These are phyloP conservation scores for Cephalotes varians DNA, from an alignment of 2,888 invertebrate genomes.

Conservation along the genomic window DNA sequence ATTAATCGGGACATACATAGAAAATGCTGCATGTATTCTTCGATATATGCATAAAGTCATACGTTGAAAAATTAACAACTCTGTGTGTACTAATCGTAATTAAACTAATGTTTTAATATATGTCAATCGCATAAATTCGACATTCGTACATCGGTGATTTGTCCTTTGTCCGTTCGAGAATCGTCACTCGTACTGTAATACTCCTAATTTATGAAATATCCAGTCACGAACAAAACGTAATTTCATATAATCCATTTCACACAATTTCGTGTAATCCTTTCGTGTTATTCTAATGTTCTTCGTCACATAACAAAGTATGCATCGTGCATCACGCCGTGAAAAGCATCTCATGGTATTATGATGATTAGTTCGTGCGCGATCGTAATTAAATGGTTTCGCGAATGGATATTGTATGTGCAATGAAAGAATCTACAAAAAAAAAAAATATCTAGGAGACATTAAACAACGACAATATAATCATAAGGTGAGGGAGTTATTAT, in stretches of 20 bases:
- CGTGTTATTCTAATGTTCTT: neutral
- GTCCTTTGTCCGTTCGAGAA: neutral
- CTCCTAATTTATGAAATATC: conserved; percentile 7
- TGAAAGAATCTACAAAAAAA: neutral
- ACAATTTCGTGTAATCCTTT: neutral
- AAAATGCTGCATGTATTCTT: neutral
- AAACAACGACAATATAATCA: neutral
- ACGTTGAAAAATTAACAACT: neutral
- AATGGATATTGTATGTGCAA: neutral
- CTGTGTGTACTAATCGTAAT: neutral
- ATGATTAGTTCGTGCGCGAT: neutral
- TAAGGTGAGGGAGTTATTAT: neutral
- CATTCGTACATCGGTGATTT: neutral
- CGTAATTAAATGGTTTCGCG: neutral
- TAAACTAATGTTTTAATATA: conserved; percentile 18
- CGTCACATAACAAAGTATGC: neutral
- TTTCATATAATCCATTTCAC: neutral
- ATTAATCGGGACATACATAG: neutral
- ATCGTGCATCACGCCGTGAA: neutral
- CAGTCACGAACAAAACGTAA: neutral
- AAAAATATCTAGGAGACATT: neutral
- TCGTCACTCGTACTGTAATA: neutral
- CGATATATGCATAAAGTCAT: neutral
- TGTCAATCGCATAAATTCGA: neutral
- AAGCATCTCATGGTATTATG: neutral